Conservation (phyloP, 2,797 vertebrate species). For the Falco biarmicus region DNA sequence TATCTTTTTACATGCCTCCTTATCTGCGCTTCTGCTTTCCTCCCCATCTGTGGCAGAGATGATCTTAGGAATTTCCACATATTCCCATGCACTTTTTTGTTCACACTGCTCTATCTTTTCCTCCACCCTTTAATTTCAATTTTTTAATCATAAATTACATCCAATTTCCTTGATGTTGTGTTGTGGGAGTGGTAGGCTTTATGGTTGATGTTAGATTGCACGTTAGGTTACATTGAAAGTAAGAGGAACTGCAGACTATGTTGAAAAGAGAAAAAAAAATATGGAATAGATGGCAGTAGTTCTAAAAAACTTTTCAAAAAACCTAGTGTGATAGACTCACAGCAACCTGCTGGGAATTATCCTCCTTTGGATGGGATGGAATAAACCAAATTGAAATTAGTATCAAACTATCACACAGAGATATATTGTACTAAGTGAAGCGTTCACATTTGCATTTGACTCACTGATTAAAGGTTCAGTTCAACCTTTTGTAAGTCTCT, state of each 20-base stretch:
- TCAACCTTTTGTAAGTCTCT: neutral
- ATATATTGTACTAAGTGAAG: neutral
- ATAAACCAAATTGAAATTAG: neutral
- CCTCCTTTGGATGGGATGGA: neutral
- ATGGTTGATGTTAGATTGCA: neutral
- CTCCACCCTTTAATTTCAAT: neutral
- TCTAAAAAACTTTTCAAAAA: neutral
- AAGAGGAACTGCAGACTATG: neutral
- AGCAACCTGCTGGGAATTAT: neutral
- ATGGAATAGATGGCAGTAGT: neutral
- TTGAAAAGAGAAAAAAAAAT: neutral
- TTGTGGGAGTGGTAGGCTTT: neutral
- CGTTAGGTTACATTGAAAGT: neutral
- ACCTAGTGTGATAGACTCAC: neutral
- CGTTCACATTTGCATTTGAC: neutral
- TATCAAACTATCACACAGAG: neutral
- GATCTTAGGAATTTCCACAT: neutral
- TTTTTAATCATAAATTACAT: neutral
- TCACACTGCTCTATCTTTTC: neutral
- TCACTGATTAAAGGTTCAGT: neutral
- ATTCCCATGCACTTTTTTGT: neutral
- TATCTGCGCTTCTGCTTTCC: neutral
- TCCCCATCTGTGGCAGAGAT: neutral
- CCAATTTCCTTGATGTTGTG: rapidly evolving
- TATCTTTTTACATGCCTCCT: neutral